These are phyloP conservation scores for Platycnemis pennipes DNA, from an alignment of 2,888 invertebrate species.

Conservation along the genomic window DNA sequence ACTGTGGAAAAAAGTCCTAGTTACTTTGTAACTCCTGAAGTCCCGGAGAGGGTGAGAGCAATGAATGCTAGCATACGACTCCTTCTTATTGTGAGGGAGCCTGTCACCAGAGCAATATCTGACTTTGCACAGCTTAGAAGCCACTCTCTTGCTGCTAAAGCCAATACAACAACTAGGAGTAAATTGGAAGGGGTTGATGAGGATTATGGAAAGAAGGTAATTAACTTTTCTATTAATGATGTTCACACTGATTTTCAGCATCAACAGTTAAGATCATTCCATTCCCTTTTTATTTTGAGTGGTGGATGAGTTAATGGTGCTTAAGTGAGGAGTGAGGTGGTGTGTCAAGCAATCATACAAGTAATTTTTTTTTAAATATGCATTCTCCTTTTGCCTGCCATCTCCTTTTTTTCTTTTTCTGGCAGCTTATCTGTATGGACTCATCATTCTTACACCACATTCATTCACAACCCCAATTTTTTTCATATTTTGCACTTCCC, in stretches of 20 bases:
- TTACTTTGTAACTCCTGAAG: constrained; percentile 97
- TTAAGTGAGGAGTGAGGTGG: too few relatives aligned
- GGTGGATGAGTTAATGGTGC: background rate
- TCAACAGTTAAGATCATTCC: background rate
- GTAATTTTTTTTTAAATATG: too few relatives aligned
- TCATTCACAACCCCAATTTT: too few relatives aligned
- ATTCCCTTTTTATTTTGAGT: background rate
- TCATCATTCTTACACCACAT: too few relatives aligned
- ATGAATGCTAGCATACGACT: constrained; percentile 97
- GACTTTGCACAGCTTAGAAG: constrained; percentile 97
- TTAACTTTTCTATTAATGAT: background rate
- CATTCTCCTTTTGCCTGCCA: too few relatives aligned
- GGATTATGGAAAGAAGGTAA: constrained; percentile 59
- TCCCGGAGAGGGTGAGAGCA: constrained; percentile 94
- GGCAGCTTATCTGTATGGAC: too few relatives aligned
- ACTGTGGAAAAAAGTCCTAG: constrained; percentile 99
- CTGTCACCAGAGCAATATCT: constrained; percentile 96
- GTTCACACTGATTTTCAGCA: background rate
- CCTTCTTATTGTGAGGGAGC: constrained; percentile 96
- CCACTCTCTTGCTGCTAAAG: constrained; percentile 85
- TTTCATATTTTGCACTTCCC: too few relatives aligned
- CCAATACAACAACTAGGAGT: constrained; percentile 82
- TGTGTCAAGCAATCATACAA: too few relatives aligned
- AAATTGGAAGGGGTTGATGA: constrained; percentile 74
- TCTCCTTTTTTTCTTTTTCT: too few relatives aligned